Evolutionary conservation across 1,140 invertebrate species (phyloP).

Genomic region (Caerostris extrusa): DNA sequence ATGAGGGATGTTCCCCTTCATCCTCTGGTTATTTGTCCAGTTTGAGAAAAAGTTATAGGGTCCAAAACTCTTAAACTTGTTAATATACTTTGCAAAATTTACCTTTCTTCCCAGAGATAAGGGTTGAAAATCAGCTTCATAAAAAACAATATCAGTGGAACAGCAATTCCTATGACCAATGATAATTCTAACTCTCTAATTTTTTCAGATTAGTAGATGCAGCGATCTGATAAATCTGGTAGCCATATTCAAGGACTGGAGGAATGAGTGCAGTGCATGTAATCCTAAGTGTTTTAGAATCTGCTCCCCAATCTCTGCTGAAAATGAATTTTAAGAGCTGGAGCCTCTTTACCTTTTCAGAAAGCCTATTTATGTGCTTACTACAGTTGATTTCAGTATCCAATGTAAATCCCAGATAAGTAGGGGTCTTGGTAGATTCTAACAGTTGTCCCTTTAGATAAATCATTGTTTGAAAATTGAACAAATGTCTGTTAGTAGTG

Average conservation of each 20-base stretch:
- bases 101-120: not conserved
- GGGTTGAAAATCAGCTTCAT: not conserved
- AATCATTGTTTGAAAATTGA: not conserved
- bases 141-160: not conserved
- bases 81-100: conserved; percentile 13
- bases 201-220: not conserved
- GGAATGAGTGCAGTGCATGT: not conserved
- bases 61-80: not conserved
- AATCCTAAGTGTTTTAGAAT: not conserved
- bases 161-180: not conserved
- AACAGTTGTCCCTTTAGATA: not conserved
- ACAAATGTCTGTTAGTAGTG: conserved; percentile 2
- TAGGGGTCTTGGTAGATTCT: not conserved
- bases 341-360: not conserved
- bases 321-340: too few relatives aligned
- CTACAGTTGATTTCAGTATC: too few relatives aligned
- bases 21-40: not conserved
- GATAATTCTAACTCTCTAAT: not conserved
- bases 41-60: not conserved
- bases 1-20: conserved; percentile 1
- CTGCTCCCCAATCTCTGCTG: not conserved
- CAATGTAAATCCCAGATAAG: conserved; percentile 2
- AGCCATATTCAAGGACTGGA: not conserved
- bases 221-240: not conserved
- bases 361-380: not conserved